Conservation (phyloP, 2,888 invertebrate genomes). For the Hypomecis punctinalis region DNA sequence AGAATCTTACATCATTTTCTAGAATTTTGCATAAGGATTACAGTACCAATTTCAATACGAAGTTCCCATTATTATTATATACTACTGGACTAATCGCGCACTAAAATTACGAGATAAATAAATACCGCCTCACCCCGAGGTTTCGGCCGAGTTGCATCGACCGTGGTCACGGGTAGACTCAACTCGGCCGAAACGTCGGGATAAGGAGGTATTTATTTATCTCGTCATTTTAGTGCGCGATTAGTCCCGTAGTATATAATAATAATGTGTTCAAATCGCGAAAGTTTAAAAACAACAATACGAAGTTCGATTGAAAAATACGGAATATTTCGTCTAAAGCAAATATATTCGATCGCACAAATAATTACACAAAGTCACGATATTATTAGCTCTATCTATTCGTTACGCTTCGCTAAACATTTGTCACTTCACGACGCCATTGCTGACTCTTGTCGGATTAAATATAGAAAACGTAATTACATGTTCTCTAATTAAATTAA, state of each 20-base stretch:
- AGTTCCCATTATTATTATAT: too few relatives aligned
- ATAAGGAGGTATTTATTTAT: too few relatives aligned
- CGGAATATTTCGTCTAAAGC: constrained; percentile 5
- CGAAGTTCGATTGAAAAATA: neutral
- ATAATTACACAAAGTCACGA: constrained; percentile 8
- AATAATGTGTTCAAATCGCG: too few relatives aligned
- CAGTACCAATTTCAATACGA: too few relatives aligned
- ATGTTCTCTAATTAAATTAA: constrained; percentile 45
- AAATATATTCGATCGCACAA: neutral
- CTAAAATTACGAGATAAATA: too few relatives aligned
- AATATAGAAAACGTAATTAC: constrained; percentile 36
- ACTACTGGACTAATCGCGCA: too few relatives aligned
- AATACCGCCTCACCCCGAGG: too few relatives aligned
- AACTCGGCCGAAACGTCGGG: too few relatives aligned
- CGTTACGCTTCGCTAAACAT: constrained; percentile 21
- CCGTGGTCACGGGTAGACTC: too few relatives aligned
- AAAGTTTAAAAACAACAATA: neutral
- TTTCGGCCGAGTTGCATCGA: too few relatives aligned
- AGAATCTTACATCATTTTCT: constrained; percentile 5
- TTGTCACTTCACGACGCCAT: constrained; percentile 29
- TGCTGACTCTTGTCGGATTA: constrained; percentile 18
- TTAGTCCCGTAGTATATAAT: too few relatives aligned
- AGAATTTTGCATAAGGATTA: neutral
- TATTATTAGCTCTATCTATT: constrained; percentile 28
- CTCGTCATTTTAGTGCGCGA: too few relatives aligned